Conservation (phyloP, 1,140 invertebrate genomes). For the Neotoxoptera formosana region DNA sequence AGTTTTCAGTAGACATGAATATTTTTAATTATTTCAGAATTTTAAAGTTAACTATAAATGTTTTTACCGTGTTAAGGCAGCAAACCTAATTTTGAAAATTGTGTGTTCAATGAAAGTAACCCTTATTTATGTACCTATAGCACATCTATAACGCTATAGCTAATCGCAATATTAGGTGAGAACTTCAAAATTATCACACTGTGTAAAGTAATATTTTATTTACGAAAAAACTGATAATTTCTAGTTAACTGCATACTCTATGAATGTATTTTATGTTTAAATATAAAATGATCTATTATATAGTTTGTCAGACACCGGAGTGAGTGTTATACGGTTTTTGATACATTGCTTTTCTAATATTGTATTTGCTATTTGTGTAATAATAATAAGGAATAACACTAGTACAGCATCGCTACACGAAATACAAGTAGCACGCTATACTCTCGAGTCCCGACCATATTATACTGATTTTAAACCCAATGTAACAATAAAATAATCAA, state of each 20-base stretch:
- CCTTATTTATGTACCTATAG: background rate
- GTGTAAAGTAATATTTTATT: background rate
- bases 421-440: background rate
- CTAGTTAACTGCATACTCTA: background rate
- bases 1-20: background rate
- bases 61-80: background rate
- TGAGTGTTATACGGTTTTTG: background rate
- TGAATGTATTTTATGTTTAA: background rate
- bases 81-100: background rate
- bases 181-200: background rate
- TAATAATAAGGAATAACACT: background rate
- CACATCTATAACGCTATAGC: background rate
- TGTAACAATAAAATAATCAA: conserved; percentile 25
- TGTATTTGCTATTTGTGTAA: background rate
- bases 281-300: background rate
- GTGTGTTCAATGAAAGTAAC: background rate
- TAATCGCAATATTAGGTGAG: background rate
- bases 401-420: background rate
- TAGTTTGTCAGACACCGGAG: background rate
- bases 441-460: background rate
- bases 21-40: background rate
- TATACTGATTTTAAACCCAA: background rate
- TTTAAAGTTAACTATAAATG: background rate
- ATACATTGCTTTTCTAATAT: background rate
- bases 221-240: background rate